Conservation (phyloP, 37 sponge, comb jelly and placozoan genomes). For the Spongilla lacustris region DNA sequence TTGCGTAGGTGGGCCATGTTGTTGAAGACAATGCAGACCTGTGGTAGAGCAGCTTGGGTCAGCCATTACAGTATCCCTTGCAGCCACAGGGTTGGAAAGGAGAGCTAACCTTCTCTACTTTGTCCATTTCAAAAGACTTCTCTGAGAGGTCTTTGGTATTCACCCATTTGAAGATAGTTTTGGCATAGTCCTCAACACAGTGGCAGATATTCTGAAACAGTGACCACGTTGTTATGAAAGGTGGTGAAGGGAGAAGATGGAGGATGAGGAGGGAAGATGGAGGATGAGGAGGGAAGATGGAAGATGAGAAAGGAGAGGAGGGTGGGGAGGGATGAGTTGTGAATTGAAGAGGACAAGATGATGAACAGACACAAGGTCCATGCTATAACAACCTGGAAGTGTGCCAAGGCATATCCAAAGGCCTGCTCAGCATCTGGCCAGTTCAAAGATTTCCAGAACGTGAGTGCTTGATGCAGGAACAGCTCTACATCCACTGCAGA, state of each 20-base stretch:
- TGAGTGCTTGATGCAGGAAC: slow-evolving; percentile 29
- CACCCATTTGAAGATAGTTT: not conserved
- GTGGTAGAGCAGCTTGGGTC: not conserved
- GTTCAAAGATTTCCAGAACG: slow-evolving; percentile 33
- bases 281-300: no score
- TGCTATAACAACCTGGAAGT: not conserved
- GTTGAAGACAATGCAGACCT: not conserved
- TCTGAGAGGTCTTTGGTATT: not conserved
- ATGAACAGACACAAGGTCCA: not conserved
- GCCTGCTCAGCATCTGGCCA: slow-evolving; percentile 49
- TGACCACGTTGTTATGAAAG: no score
- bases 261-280: no score
- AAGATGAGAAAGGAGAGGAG: no score
- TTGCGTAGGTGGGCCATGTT: not conserved
- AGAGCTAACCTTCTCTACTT: not conserved
- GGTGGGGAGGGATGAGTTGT: no score
- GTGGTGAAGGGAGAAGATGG: no score
- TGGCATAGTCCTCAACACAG: not conserved
- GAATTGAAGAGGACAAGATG: not conserved
- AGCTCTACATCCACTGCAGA: slow-evolving; percentile 51
- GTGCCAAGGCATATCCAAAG: not conserved
- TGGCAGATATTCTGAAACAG: not conserved
- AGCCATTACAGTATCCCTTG: not conserved
- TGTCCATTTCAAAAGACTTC: not conserved
- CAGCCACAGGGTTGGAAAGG: not conserved